Evolutionary conservation across 2,888 invertebrate species (phyloP).

Genomic region (Spodoptera littoralis): DNA sequence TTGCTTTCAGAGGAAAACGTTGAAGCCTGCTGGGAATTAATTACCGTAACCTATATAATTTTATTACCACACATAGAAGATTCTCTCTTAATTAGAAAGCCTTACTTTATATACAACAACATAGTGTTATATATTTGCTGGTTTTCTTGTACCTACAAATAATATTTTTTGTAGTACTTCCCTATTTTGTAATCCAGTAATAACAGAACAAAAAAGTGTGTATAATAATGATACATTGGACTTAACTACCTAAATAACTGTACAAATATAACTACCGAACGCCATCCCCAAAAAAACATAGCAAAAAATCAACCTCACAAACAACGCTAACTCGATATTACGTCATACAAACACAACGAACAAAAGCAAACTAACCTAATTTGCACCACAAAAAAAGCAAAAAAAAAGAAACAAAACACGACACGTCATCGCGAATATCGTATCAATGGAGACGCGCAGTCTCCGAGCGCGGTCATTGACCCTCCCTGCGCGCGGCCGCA

Average conservation of each 20-base stretch:
- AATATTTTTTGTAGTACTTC: too few species aligned
- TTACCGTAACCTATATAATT: constrained; percentile 49
- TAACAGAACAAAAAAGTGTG: too few species aligned
- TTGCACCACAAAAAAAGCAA: neutral
- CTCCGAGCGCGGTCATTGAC: constrained; percentile 63
- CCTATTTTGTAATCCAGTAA: too few species aligned
- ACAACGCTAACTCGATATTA: constrained; percentile 6
- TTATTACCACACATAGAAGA: constrained; percentile 27
- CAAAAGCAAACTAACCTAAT: constrained; percentile 19
- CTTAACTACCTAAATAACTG: too few species aligned
- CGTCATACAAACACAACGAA: constrained; percentile 18
- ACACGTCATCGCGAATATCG: constrained; percentile 38
- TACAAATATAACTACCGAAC: neutral
- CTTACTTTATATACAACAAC: neutral
- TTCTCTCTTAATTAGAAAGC: constrained; percentile 38
- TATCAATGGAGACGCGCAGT: constrained; percentile 59
- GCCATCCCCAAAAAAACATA: neutral
- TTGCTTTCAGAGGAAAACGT: constrained; percentile 34
- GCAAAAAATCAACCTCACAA: neutral
- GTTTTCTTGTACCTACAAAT: neutral
- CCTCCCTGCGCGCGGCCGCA: constrained; percentile 51
- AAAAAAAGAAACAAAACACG: constrained; percentile 33
- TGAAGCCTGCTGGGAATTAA: constrained; percentile 41
- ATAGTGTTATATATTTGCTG: constrained; percentile 5
- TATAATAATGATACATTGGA: too few species aligned